These are phyloP conservation scores for Orycteropus afer DNA, from an alignment of 2,113 vertebrate species.

Conservation along the genomic window DNA sequence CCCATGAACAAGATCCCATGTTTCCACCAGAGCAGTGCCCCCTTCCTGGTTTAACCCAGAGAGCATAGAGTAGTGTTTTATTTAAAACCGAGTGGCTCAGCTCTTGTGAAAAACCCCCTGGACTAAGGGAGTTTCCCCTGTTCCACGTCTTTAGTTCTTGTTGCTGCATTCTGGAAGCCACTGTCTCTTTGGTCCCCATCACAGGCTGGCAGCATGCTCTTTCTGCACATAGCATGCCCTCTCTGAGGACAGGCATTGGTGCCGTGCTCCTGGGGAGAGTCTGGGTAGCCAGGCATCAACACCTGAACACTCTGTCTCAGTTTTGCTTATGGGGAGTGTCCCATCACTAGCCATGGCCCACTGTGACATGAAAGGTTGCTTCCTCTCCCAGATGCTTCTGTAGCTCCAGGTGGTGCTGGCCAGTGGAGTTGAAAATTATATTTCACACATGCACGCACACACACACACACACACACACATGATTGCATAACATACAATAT, in stretches of 20 bases:
- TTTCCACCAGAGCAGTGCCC: background rate
- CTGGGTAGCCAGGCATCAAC: background rate
- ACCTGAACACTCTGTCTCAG: background rate
- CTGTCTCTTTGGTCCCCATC: background rate
- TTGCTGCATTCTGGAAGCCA: background rate
- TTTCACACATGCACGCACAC: too few species aligned
- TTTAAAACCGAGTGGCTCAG: background rate
- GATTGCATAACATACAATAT: background rate
- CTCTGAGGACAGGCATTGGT: too few species aligned
- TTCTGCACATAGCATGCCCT: background rate
- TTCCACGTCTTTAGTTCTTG: background rate
- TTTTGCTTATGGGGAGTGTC: fast-evolving
- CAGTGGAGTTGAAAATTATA: background rate
- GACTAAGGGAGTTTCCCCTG: background rate
- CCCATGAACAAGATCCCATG: background rate
- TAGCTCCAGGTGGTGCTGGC: background rate
- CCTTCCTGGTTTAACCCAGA: background rate
- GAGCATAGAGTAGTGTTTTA: background rate
- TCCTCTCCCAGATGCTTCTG: background rate
- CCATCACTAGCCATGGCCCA: background rate
- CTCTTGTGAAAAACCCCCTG: background rate
- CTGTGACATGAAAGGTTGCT: background rate
- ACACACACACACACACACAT: background rate
- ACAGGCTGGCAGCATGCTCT: too few species aligned
- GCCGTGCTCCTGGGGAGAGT: background rate